Base-by-base conservation (phyloP, 1,140 invertebrate species). In the Apis mellifera region DNA sequence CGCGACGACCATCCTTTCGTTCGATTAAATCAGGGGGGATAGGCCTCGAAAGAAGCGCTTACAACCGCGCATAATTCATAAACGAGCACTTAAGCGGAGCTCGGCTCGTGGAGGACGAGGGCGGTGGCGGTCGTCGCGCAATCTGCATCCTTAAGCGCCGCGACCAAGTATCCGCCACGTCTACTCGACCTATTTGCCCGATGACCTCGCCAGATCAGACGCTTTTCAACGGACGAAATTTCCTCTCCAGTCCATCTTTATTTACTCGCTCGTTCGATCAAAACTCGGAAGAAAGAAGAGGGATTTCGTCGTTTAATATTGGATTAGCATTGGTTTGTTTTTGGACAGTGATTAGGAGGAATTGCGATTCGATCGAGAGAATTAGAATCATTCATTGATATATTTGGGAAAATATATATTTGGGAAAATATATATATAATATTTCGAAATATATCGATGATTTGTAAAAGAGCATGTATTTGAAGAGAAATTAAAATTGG, bases 151-250 rank as follows among this genome's bases (percentile, higher is more conserved):
- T 74, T 75, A 81, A 88, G 77, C 85, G 59, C 32, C 84, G 74
- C 62, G 62, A 64, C 66, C 62, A 70, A 86, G 87, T 84, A 78
- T 73, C 78, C 81, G 42, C 80, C 78, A 80, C 72, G 84, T 85
- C 84, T 83, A 87, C 87, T 91, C 87, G 89, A 89, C 90, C 90
- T 83, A 90, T 90, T 90, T 90, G 89, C 89, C 89, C 86, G 82
- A 75, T 90, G 89, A 91, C 90, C 90, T 90, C 88, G 88, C 48
- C 66, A 60, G 54, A n/a, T n/a, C n/a, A 50, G 83, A 89, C 75
- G 82, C 79, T 86, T 89, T 84, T 85, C 17, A 80, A 75, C 12
- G 17, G 77, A 81, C 80, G 80, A 88, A 89, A 89, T 54, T 15
- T 12, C 52, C 52, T 1, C 15, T 54, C 52, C 12, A 54, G 0